These are phyloP conservation scores for Macrostomum lignano DNA, from an alignment of 1,140 invertebrate species.

Conservation along the genomic window DNA sequence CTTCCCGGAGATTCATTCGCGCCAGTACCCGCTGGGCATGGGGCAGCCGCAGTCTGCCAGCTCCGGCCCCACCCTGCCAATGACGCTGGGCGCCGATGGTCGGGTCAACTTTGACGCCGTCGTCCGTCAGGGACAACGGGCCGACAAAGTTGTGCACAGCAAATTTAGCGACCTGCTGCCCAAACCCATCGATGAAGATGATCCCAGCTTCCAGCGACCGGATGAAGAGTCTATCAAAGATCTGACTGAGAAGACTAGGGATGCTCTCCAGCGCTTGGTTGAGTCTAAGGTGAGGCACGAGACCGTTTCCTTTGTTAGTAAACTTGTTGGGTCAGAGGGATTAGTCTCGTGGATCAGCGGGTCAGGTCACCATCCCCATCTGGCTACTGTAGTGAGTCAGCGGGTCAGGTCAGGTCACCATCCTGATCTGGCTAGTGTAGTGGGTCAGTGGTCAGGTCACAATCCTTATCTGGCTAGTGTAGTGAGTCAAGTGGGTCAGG, in stretches of 20 bases:
- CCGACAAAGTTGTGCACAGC: slow-evolving; percentile 54
- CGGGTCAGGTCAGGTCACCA: no score
- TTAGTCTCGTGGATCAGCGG: no score
- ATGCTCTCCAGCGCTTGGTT: slow-evolving; percentile 23
- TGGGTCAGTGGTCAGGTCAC: no score
- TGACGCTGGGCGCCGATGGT: slow-evolving; percentile 53
- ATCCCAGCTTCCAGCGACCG: slow-evolving; percentile 55
- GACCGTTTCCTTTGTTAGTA: no score
- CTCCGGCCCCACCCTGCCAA: slow-evolving; percentile 63
- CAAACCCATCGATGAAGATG: slow-evolving; percentile 62
- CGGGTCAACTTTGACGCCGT: slow-evolving; percentile 90
- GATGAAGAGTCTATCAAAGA: slow-evolving; percentile 52
- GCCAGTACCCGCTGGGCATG: slow-evolving; percentile 75
- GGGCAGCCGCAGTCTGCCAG: no score
- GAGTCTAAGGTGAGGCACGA: slow-evolving; percentile 22
- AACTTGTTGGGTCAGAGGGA: no score
- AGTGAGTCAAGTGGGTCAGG: no score
- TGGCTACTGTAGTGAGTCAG: no score
- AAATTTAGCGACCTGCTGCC: slow-evolving; percentile 72
- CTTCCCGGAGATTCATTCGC: slow-evolving; percentile 85
- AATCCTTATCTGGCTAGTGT: no score
- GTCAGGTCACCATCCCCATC: no score
- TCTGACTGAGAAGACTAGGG: slow-evolving; percentile 30
- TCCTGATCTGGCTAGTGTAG: no score
- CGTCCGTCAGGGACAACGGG: slow-evolving; percentile 54